phyloP scores from a whole-genome alignment of 2,888 invertebrate species.

The Andrena haemorrhoa region DNA sequence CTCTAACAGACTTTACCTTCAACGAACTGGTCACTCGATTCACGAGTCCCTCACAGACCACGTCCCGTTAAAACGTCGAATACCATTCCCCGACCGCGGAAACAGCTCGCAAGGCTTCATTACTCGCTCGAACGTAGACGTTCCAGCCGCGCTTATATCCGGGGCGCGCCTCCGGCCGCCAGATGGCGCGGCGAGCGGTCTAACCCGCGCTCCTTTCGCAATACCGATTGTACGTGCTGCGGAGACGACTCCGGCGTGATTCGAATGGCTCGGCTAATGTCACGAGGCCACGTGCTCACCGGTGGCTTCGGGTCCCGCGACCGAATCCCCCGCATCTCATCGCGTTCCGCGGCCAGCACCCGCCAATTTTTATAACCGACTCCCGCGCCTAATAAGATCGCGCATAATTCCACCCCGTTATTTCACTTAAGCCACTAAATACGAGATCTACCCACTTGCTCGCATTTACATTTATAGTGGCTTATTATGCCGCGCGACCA shows the following conservation, averaged over 20 bases:
- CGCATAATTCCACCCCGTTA: slow-evolving; percentile 66
- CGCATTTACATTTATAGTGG: slow-evolving; percentile 74
- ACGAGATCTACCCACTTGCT: slow-evolving; percentile 63
- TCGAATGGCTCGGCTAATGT: slow-evolving; percentile 21
- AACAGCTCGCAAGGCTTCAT: background rate
- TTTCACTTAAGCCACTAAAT: slow-evolving; percentile 72
- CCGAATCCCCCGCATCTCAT: slow-evolving; percentile 24
- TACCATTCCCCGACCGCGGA: background rate
- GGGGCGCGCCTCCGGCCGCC: background rate
- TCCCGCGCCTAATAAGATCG: slow-evolving; percentile 42
- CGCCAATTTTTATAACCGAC: slow-evolving; percentile 38
- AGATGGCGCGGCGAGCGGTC: background rate
- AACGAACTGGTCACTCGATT: too few relatives aligned
- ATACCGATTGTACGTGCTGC: background rate
- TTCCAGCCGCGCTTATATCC: background rate
- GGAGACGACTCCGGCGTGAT: slow-evolving; percentile 22
- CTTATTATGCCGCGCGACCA: slow-evolving; percentile 68
- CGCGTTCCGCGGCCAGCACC: background rate
- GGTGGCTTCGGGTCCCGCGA: slow-evolving; percentile 4
- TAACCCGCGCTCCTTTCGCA: slow-evolving; percentile 5
- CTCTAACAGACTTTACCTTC: too few relatives aligned
- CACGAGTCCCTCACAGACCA: too few relatives aligned
- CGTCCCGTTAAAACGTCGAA: too few relatives aligned
- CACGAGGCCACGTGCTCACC: slow-evolving; percentile 14
- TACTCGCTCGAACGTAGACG: background rate